phyloP scores from a whole-genome alignment of 2,113 vertebrate genomes.

The Irena cyanogastra region DNA sequence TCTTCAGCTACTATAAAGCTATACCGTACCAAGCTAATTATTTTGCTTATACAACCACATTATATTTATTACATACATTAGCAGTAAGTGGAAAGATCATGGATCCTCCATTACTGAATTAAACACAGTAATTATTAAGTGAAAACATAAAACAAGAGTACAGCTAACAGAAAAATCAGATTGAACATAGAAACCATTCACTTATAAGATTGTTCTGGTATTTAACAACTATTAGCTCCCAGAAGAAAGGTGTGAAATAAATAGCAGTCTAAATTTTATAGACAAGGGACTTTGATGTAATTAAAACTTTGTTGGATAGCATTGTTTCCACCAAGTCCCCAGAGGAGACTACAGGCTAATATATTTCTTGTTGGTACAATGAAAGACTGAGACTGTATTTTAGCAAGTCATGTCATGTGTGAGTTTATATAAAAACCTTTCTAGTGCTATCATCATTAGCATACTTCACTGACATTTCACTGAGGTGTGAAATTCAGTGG shows the following conservation, averaged over 20 bases:
- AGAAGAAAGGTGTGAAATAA: slow-evolving; percentile 27
- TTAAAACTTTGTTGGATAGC: not conserved
- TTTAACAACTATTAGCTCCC: not conserved
- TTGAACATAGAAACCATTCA: not conserved
- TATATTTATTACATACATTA: slow-evolving; percentile 40
- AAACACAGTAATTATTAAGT: not conserved
- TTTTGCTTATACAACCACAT: not conserved
- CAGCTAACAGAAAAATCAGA: not conserved
- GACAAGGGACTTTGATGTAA: not conserved
- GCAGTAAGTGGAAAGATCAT: not conserved
- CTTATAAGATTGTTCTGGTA: not conserved
- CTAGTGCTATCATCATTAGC: not conserved
- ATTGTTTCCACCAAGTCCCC: not conserved
- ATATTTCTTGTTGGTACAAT: not conserved
- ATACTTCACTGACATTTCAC: not conserved
- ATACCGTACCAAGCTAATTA: not conserved
- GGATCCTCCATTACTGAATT: not conserved
- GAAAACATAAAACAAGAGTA: not conserved
- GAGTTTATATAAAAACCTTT: not conserved
- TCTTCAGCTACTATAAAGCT: not conserved
- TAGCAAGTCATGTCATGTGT: not conserved
- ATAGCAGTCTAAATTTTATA: not conserved
- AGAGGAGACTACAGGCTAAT: not conserved
- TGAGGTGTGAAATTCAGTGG: not conserved
- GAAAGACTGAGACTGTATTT: not conserved